Conservation (phyloP, 2,113 vertebrate species). For the Gambusia affinis region DNA sequence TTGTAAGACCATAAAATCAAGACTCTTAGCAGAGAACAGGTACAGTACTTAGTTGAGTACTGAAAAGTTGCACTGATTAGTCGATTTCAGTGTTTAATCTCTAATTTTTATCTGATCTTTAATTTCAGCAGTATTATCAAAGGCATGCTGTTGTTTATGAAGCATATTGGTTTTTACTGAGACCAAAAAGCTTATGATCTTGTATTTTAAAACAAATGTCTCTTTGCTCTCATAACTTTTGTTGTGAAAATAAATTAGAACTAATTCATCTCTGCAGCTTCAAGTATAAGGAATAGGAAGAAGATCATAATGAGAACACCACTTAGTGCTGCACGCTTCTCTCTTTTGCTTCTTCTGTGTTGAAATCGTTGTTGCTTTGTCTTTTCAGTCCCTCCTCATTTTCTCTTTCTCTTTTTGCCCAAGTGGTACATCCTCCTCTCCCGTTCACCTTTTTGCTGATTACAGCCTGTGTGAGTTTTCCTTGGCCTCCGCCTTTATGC, state of each 20-base stretch:
- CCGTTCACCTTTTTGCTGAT: slow-evolving; percentile 28
- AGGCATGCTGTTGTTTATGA: neutral
- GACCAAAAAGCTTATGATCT: slow-evolving; percentile 17
- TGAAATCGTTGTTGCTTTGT: neutral
- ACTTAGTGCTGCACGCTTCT: neutral
- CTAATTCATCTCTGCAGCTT: slow-evolving; percentile 15
- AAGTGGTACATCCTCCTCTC: neutral
- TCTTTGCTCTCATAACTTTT: slow-evolving; percentile 26
- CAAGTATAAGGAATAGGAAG: neutral
- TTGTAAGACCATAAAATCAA: too few species aligned
- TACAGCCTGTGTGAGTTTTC: slow-evolving; percentile 9
- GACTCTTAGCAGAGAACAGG: too few species aligned
- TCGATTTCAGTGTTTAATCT: too few species aligned
- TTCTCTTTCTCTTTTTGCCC: neutral
- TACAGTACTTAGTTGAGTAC: too few species aligned
- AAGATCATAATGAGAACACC: neutral
- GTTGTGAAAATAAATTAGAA: slow-evolving; percentile 50
- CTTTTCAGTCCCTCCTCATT: neutral
- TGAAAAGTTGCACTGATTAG: too few species aligned
- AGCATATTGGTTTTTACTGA: neutral
- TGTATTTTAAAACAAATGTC: slow-evolving; percentile 8
- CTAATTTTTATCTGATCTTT: neutral
- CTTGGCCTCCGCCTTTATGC: slow-evolving; percentile 15
- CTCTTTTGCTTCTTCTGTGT: slow-evolving; percentile 10
- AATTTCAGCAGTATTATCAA: neutral